Base-by-base conservation (phyloP, 2,113 vertebrate species). In the Myiozetetes cayanensis region DNA sequence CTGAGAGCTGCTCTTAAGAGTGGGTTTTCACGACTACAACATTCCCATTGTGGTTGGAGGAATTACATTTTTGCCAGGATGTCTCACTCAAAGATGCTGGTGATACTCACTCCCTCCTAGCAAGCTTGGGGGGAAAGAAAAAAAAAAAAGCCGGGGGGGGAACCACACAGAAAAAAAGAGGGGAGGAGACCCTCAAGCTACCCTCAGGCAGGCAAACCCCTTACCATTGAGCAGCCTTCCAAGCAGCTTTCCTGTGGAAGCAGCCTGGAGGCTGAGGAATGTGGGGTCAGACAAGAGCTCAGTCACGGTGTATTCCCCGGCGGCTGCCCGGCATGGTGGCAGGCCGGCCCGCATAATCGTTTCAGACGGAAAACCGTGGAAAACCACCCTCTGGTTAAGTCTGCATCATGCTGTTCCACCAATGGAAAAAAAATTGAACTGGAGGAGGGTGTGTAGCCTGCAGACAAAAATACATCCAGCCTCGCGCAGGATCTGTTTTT, bases 361-460 rank as follows among this genome's bases (percentile, higher is more conserved):
- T 98, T 94, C 97, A 96, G 97, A 97, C 97, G 59, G 97, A 63
- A 63, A 63, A 92, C 97, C 94, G 31, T 97, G 98, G 98, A 98
- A 99, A 99, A 98, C 98, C 97, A 95, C 98, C 97, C 97, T 97
- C 97, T 97, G 98, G 97, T 97, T 87, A 97, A 96, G 97, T 94
- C 97, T 98, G 98, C 98, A 96, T 98, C 98, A 97, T 91, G 89
- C 96, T 96, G 97, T 89, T 98, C 87, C 95, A 96, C 98, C 98
- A 98, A 98, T 98, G 98, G 98, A 98, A 98, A 98, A 41, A 41
- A 98, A 98, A 98, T 85, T 97, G 97, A 98, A 96, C 86, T 95
- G 94, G 93, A 98, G 96, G 97, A 98, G 98, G 98, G 98, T 97
- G 98, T 98, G 98, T 97, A 97, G 97, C 97, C 97, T 91, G 96